Conservation (phyloP, 2,113 vertebrate genomes). For the Aepyceros melampus region DNA sequence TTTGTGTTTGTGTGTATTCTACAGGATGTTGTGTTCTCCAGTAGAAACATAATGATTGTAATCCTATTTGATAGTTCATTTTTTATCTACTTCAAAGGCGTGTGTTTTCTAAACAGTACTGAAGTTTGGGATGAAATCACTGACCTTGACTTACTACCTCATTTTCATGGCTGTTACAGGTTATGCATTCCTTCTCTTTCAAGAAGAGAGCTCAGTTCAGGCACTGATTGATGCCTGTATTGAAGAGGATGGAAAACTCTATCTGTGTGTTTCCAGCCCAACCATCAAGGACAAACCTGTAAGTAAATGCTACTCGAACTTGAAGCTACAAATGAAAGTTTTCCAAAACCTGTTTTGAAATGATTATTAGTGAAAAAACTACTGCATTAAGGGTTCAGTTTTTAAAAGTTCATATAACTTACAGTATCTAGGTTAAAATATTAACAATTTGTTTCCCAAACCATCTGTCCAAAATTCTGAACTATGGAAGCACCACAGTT, state of each 20-base stretch:
- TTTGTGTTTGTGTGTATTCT: not conserved
- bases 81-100: not conserved
- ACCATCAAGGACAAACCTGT: slow-evolving; percentile 99
- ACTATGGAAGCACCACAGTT: not conserved
- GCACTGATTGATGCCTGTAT: slow-evolving; percentile 97
- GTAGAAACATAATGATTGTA: not conserved
- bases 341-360: slow-evolving; percentile 51
- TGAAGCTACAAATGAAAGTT: slow-evolving; percentile 45
- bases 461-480: not conserved
- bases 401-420: slow-evolving; percentile 58
- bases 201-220: slow-evolving; percentile 98
- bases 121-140: not conserved
- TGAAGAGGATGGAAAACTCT: slow-evolving; percentile 98
- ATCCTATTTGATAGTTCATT: not conserved
- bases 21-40: not conserved
- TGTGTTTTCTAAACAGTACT: not conserved
- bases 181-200: slow-evolving; percentile 98
- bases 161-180: slow-evolving; percentile 80
- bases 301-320: slow-evolving; percentile 76
- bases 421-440: slow-evolving; percentile 14
- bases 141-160: not conserved
- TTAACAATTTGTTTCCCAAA: slow-evolving; percentile 43
- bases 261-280: slow-evolving; percentile 98
- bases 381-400: slow-evolving; percentile 4
- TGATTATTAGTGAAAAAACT: slow-evolving; percentile 27